A percentile compares a stretch with the other conserved stretches of the same genome.
Conservation (phyloP, 2,113 vertebrate genomes). For the Albula glossodonta region DNA sequence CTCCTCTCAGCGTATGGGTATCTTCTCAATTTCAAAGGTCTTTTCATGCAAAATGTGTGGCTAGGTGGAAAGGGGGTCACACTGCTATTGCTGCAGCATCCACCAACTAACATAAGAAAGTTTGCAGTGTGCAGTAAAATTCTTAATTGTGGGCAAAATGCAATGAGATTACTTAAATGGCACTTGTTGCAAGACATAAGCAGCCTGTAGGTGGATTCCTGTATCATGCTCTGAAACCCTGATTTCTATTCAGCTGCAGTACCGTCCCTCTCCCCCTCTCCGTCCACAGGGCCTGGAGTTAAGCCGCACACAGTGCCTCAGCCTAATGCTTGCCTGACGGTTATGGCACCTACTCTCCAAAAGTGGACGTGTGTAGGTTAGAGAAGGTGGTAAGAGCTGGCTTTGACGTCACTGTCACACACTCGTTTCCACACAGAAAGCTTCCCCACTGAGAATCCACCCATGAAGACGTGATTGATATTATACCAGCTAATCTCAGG, state of each 20-base stretch:
- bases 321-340: slow-evolving; percentile 2
- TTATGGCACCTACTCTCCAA: not conserved
- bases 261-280: not conserved
- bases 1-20: not conserved
- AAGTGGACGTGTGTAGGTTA: not conserved
- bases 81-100: not conserved
- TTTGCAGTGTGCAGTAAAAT: not conserved
- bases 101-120: not conserved
- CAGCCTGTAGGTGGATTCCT: not conserved
- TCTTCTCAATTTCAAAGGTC: not conserved
- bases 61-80: not conserved
- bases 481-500: no score
- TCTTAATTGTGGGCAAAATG: not conserved
- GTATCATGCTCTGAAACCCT: not conserved
- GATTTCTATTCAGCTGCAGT: not conserved
- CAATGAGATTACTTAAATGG: not conserved
- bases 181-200: not conserved
- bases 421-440: not conserved
- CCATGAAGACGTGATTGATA: no score
- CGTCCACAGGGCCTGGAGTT: not conserved
- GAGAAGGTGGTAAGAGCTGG: not conserved
- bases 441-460: not conserved
- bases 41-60: not conserved
- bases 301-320: not conserved
- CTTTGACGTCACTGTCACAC: not conserved